Conservation (phyloP, 2,797 vertebrate genomes). For the Sciaenops ocellatus region DNA sequence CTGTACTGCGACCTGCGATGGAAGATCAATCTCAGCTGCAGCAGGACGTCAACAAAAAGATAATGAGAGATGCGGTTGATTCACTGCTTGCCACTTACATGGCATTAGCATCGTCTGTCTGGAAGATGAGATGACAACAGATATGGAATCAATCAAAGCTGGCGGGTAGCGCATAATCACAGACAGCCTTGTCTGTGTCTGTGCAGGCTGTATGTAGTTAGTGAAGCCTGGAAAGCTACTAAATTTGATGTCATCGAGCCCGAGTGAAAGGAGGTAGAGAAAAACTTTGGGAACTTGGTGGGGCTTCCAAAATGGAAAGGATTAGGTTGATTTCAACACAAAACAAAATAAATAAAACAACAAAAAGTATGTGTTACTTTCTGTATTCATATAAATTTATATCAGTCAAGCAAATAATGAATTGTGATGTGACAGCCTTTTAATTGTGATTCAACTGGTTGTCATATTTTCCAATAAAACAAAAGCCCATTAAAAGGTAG, state of each 20-base stretch:
- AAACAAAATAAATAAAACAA: not conserved
- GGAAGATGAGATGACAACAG: constrained; percentile 39
- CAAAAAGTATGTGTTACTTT: not conserved
- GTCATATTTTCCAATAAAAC: not conserved
- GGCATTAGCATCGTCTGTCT: constrained; percentile 47
- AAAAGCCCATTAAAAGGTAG: not conserved
- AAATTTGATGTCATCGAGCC: not conserved
- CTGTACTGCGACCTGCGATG: constrained; percentile 11
- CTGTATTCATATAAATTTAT: not conserved
- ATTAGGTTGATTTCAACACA: not conserved
- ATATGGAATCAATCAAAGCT: constrained; percentile 54
- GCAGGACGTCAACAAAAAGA: constrained; percentile 29
- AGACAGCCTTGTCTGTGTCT: constrained; percentile 25
- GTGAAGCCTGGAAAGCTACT: constrained; percentile 16
- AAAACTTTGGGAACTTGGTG: not conserved
- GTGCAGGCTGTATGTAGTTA: constrained; percentile 1
- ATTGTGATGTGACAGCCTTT: not conserved
- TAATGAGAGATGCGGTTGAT: constrained; percentile 57
- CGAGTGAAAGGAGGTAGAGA: constrained; percentile 3
- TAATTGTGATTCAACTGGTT: not conserved
- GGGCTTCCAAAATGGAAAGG: not conserved
- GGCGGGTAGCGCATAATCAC: constrained; percentile 42
- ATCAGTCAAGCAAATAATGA: not conserved
- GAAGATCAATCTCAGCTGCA: constrained; percentile 41
- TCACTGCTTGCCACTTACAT: constrained; percentile 32